Evolutionary conservation across 37 sponge, comb jelly and placozoan species (phyloP).

Genomic region (Ephydatia muelleri): DNA sequence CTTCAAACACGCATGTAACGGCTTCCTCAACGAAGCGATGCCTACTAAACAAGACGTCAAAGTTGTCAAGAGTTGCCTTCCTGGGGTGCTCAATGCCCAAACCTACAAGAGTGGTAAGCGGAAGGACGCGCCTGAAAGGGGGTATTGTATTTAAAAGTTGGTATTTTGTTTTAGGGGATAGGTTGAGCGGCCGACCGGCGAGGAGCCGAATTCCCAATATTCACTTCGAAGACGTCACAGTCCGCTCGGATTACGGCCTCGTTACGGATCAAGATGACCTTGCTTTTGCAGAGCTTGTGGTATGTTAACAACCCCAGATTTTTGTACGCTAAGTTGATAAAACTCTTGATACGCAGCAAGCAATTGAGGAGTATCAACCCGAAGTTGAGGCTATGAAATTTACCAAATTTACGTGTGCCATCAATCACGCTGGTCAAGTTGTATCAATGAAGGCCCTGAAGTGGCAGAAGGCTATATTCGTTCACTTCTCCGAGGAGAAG

Average conservation of each 20-base stretch:
- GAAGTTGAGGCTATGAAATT: not conserved
- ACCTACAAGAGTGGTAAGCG: not conserved
- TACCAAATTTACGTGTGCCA: not conserved
- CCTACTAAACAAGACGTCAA: conserved; percentile 1
- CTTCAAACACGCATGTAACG: not conserved
- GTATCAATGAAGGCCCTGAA: not conserved
- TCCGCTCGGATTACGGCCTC: not conserved
- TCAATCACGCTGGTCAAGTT: not conserved
- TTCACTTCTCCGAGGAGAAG: not conserved
- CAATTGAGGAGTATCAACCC: not conserved
- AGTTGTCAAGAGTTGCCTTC: not conserved
- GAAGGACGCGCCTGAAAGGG: not conserved
- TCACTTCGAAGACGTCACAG: not conserved
- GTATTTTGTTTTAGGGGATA: not conserved
- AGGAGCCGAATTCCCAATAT: not conserved
- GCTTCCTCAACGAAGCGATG: not conserved
- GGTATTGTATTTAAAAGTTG: not conserved
- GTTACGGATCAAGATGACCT: not conserved
- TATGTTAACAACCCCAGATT: not conserved
- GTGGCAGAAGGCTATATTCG: not conserved
- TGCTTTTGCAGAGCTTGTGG: not conserved
- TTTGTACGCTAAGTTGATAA: not conserved
- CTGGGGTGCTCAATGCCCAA: not conserved
- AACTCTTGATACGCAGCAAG: not conserved
- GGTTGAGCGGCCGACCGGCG: conserved; percentile 1